Conservation (phyloP, 2,113 vertebrate genomes). For the Eleginops maclovinus region DNA sequence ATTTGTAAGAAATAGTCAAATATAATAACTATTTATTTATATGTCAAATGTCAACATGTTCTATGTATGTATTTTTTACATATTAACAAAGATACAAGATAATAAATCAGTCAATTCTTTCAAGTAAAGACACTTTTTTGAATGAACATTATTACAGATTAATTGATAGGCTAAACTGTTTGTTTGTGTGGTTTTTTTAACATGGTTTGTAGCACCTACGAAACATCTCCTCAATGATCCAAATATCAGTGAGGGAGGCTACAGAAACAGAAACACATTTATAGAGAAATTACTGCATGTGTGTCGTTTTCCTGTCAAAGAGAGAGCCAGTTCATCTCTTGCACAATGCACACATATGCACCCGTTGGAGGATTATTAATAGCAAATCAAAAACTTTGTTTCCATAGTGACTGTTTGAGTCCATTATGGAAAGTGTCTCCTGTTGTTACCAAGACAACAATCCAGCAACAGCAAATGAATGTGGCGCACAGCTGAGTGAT, state of each 20-base stretch:
- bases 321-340: conserved; percentile 48
- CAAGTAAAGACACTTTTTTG: too few relatives aligned
- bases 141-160: too few relatives aligned
- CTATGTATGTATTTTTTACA: background rate
- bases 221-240: background rate
- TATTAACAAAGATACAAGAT: background rate
- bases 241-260: conserved; percentile 25
- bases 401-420: conserved; percentile 87
- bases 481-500: conserved; percentile 78
- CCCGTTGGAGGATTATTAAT: conserved; percentile 83
- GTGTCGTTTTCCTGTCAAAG: conserved; percentile 13
- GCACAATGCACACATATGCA: conserved; percentile 72
- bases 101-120: background rate
- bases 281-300: conserved; percentile 6
- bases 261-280: background rate
- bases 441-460: conserved; percentile 88
- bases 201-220: background rate
- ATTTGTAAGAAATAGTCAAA: background rate
- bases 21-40: background rate
- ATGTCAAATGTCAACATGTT: too few relatives aligned
- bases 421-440: conserved; percentile 86
- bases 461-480: conserved; percentile 77
- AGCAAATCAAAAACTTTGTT: conserved; percentile 88
- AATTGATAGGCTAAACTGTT: too few relatives aligned
- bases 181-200: too few relatives aligned